A percentile compares a stretch with the other conserved stretches of the same genome.
These are phyloP conservation scores for Sigmodon hispidus DNA, from an alignment of 2,113 vertebrate genomes.

Conservation along the genomic window DNA sequence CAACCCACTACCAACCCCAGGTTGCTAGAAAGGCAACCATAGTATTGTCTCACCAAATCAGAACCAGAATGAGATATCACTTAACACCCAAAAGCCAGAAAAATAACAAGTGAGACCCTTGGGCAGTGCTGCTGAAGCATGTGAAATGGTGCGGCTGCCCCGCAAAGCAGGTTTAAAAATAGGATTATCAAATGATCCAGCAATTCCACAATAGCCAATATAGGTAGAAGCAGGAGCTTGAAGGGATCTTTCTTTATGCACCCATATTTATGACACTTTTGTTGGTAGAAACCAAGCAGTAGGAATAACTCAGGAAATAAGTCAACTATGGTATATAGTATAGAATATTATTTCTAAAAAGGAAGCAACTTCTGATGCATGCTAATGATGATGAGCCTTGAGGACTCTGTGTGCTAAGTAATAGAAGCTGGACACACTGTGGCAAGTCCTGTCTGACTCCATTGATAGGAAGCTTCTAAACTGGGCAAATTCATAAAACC, in stretches of 20 bases:
- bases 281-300: neutral
- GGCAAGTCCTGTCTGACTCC: neutral
- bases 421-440: neutral
- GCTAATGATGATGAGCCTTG: neutral
- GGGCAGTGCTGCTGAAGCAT: neutral
- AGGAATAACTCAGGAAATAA: neutral
- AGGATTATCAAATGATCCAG: neutral
- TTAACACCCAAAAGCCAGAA: neutral
- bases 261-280: neutral
- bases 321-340: neutral
- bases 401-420: neutral
- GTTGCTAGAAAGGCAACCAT: neutral
- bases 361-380: neutral
- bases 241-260: neutral
- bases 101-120: neutral
- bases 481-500: neutral
- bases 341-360: neutral
- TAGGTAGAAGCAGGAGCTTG: neutral
- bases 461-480: neutral
- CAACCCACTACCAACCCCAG: fast-evolving
- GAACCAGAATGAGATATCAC: neutral
- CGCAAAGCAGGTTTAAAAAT: neutral
- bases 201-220: neutral
- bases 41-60: neutral
- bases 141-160: neutral